Base-by-base conservation (phyloP, 2,888 invertebrate genomes). In the Agrilus cyanescens region DNA sequence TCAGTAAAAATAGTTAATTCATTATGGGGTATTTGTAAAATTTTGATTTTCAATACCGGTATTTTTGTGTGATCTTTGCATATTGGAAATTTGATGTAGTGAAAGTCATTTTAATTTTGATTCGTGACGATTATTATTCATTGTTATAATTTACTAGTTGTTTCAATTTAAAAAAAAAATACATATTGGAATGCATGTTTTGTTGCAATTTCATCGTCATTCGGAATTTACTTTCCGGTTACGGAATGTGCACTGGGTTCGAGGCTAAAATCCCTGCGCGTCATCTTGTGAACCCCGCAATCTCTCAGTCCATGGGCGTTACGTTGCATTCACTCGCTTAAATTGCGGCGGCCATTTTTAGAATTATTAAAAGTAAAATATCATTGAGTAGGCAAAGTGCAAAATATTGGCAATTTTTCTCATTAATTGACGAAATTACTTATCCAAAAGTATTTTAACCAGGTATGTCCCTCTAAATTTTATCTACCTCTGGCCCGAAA, bases 281-380 rank as follows among this genome's bases (percentile, higher is more conserved):
- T 81, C 78, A 76, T 75, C 78, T 74, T 78, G 79, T 78, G 77
- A 76, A 80, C 80, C 80, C 80, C 79, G 78, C 74, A 75, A 38
- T 38, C 37, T 70, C 69, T 72, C 73, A 25, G 25, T 25, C 25
- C 25, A 25, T 25, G 25, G 25, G 25, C 25, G 25, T 69, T 69
- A 71, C 72, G 73, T 72, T 71, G 71, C 10, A 8, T 33, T 25
- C 25, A 25, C 25, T 25, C 25, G 25, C 25, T 8, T 25, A 25
- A 46, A 48, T 45, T 44, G 32, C 41, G 41, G 48, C 50, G 49
- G 52, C 53, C 53, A 53, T 53, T 53, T 25, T 25, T 25, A 25
- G 25, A 33, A 14, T 33, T 7, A 32, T 32, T 33, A 8, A 14
- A 15, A 33, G 33, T 15, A 33, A 14, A 14, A 12, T 33, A 33